Conservation (phyloP, 2,888 invertebrate genomes). For the Tribolium freemani region DNA sequence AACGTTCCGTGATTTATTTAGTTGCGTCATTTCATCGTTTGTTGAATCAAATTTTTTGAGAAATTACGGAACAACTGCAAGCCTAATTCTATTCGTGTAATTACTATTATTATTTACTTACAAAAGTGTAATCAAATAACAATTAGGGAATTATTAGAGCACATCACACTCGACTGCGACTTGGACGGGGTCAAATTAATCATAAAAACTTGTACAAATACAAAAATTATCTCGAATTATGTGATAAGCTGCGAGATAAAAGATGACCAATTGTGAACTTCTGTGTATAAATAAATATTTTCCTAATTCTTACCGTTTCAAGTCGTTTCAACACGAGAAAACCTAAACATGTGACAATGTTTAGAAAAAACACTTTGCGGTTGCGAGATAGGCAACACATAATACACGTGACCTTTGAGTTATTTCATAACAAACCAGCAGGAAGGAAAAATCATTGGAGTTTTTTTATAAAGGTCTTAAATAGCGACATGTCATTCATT, state of each 20-base stretch:
- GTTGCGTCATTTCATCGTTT: conserved; percentile 28
- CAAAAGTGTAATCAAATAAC: conserved; percentile 13
- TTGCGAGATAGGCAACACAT: neutral
- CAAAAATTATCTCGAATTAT: conserved; percentile 4
- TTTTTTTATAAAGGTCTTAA: no score
- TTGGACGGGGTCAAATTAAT: conserved; percentile 1
- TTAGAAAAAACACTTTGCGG: conserved; percentile 5
- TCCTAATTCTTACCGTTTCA: conserved; percentile 6
- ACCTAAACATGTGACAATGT: conserved; percentile 8
- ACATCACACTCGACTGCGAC: neutral
- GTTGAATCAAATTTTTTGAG: neutral
- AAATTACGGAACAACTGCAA: neutral
- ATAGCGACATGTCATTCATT: no score
- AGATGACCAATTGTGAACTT: neutral
- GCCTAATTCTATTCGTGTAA: neutral
- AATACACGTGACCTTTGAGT: neutral
- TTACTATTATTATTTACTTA: conserved; percentile 3
- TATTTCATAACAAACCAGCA: no score
- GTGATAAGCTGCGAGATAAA: neutral
- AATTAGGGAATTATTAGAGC: neutral
- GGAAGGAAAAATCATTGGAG: no score
- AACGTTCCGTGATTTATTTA: conserved; percentile 28
- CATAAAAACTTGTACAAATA: neutral
- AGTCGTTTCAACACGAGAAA: neutral
- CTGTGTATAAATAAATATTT: conserved; percentile 2